Evolutionary conservation across 2,888 invertebrate genomes (phyloP), one percentile per base, ranked within the genome.

Genomic region (Hartigia nigra): DNA sequence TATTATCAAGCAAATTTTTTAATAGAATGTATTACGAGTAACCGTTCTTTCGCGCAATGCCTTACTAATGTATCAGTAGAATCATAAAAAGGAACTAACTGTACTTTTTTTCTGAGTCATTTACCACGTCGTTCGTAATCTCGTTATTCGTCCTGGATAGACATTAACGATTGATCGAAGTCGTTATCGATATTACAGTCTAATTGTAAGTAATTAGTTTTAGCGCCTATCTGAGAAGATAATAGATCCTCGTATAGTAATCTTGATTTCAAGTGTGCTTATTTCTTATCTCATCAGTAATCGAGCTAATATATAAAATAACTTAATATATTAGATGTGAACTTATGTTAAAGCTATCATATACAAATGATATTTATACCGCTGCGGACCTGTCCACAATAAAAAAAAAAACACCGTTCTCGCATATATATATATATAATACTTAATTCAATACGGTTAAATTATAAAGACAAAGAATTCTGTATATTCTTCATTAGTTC

Each of bases 381-480:
- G 82, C 83, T 84, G 86, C 82, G 85, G 87, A 87, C 87, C 88
- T 85, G 89, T 88, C 89, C 82, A 87, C 85, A 86, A 86, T 81
- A 79, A 82, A 79, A 83, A 85, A 85, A 83, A 83, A 85, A 85
- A 83, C 83, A 85, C 84, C 82, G 81, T 82, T 79, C 82, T 84
- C 82, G 81, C 82, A 81, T 84, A 82, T 82, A 77, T 84, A 87
- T 75, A 79, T 79, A 76, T 77, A 80, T 82, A 82, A 83, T 81
- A 79, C 78, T 81, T 75, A 82, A 81, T 80, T 74, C 72, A 80
- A 79, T 81, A 78, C 77, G 77, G 37, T 35, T 79, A 76, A 80
- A 80, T 80, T 76, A 80, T 81, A 80, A 82, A 82, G 80, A 79
- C 14, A 55, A 55, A 76, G 34, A 72, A 34, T 72, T 23, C 35